Conservation (phyloP, 2,797 vertebrate species). For the Chlorospingus semifuscus region DNA sequence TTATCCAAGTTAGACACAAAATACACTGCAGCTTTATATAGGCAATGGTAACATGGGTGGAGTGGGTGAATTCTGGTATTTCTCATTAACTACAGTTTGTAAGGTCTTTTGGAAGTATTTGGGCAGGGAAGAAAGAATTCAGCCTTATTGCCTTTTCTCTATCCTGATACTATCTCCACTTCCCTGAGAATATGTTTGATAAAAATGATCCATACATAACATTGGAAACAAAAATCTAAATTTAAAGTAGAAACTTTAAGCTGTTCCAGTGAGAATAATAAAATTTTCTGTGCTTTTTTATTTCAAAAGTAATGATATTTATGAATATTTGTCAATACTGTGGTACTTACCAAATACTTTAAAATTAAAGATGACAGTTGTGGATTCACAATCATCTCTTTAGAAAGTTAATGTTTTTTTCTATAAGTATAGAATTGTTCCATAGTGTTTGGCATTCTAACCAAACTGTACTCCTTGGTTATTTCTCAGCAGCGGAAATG, state of each 20-base stretch:
- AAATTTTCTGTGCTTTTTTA: not conserved
- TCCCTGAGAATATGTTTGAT: not conserved
- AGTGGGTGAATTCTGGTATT: not conserved
- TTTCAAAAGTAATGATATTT: not conserved
- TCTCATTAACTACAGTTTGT: not conserved
- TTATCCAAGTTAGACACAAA: not conserved
- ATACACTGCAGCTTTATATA: not conserved
- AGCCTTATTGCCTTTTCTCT: not conserved
- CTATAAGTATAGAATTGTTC: not conserved
- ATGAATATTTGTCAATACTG: not conserved
- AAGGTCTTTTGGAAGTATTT: not conserved
- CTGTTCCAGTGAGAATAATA: not conserved
- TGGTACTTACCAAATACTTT: not conserved
- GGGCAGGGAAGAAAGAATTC: not conserved
- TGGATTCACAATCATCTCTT: not conserved
- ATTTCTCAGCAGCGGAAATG: not conserved
- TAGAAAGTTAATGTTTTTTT: not conserved
- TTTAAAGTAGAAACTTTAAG: not conserved
- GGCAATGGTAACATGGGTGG: not conserved
- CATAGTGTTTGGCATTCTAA: not conserved
- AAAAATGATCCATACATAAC: not conserved
- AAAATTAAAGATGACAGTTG: not conserved
- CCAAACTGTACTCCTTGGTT: not conserved
- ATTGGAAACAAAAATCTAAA: not conserved
- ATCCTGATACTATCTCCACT: not conserved